Percentiles rank a stretch among this genome's conserved stretches.
Evolutionary conservation across 2,888 invertebrate species (phyloP).

Genomic region (Acanthosepion esculentum): DNA sequence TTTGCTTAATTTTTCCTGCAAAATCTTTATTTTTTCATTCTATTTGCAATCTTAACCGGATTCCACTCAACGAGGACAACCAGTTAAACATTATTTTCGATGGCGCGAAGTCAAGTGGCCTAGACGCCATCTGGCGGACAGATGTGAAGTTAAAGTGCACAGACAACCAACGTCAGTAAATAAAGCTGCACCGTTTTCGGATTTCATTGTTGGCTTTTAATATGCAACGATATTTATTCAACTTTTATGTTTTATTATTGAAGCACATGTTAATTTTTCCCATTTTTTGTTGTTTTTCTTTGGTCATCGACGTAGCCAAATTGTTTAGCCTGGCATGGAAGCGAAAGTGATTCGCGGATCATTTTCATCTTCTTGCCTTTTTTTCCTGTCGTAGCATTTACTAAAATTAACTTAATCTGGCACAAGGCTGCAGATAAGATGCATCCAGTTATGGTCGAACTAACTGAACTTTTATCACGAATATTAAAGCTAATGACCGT

Average conservation of each 20-base stretch:
- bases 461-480: not conserved
- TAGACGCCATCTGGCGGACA: not conserved
- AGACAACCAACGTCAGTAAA: not conserved
- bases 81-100: slow-evolving; percentile 20
- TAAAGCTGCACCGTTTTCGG: not conserved
- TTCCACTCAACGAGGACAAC: slow-evolving; percentile 2
- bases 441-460: not conserved
- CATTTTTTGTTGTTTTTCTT: not conserved
- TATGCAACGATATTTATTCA: slow-evolving; percentile 11
- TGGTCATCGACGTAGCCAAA: not conserved
- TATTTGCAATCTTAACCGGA: slow-evolving; percentile 17
- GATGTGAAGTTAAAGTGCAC: not conserved
- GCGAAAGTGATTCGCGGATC: not conserved
- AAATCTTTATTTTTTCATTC: not conserved
- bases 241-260: not conserved
- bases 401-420: not conserved
- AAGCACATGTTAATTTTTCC: not conserved
- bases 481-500: too few species aligned
- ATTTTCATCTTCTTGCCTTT: not conserved
- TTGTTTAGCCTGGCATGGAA: not conserved
- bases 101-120: slow-evolving; percentile 13
- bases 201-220: slow-evolving; percentile 6
- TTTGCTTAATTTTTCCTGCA: not conserved
- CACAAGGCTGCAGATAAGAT: not conserved
- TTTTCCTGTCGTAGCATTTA: not conserved